Evolutionary conservation across 2,113 vertebrate species (phyloP).

Genomic region (Zosterops borbonicus): DNA sequence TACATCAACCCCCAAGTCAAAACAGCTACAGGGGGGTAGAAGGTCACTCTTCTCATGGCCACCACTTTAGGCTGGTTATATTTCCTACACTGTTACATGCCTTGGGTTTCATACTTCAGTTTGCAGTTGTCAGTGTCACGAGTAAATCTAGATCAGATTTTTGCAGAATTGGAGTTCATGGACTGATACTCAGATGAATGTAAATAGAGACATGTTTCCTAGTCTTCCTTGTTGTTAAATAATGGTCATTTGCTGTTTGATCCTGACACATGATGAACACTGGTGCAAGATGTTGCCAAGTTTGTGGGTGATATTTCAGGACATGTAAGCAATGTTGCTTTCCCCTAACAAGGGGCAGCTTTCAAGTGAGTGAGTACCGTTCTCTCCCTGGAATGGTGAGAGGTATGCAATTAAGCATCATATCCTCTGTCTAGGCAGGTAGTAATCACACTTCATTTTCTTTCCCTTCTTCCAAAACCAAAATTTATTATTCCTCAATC

Average conservation of each 20-base stretch:
- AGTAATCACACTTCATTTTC: not conserved
- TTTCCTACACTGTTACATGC: not conserved
- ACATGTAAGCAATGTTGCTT: not conserved
- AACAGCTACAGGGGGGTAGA: not conserved
- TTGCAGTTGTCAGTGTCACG: not conserved
- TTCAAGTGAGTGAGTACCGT: not conserved
- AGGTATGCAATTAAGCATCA: not conserved
- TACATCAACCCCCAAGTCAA: not conserved
- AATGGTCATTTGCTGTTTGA: not conserved
- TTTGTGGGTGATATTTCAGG: not conserved
- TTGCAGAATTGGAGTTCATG: not conserved
- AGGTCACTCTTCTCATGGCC: not conserved
- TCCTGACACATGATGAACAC: not conserved
- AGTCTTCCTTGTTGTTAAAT: not conserved
- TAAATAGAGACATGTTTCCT: not conserved
- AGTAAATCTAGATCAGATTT: not conserved
- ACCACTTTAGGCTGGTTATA: not conserved
- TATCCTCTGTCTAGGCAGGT: not conserved
- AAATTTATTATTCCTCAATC: not conserved
- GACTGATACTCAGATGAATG: not conserved
- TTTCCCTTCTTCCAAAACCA: not conserved
- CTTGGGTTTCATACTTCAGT: not conserved
- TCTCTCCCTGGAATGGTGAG: not conserved
- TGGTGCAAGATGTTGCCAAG: not conserved
- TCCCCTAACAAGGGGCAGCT: not conserved